Percentiles rank a stretch among this genome's conserved stretches.
Conservation (phyloP, 2,888 invertebrate genomes). For the Endomychus coccineus region DNA sequence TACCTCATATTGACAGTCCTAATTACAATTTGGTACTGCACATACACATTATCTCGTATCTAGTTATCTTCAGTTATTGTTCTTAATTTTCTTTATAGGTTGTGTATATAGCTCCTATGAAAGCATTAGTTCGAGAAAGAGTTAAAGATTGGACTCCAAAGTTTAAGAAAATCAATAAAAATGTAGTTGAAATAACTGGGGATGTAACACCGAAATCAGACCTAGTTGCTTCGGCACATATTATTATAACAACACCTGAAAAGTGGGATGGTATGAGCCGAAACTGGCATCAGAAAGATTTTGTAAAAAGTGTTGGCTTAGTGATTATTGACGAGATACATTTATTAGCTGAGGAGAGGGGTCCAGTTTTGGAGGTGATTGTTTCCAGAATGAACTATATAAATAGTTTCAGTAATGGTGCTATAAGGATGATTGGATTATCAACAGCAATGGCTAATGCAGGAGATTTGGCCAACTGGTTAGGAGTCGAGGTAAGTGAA, state of each 20-base stretch:
- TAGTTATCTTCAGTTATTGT: background rate
- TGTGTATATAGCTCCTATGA: constrained; percentile 97
- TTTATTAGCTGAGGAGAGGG: constrained; percentile 83
- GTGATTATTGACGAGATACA: constrained; percentile 99
- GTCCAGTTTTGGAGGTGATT: constrained; percentile 92
- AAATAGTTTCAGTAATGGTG: constrained; percentile 75
- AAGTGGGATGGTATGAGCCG: constrained; percentile 99
- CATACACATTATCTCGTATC: background rate
- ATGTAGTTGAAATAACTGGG: constrained; percentile 93
- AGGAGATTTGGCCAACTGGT: constrained; percentile 92
- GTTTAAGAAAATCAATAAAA: constrained; percentile 64
- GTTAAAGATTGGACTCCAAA: constrained; percentile 91
- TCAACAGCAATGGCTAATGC: constrained; percentile 98
- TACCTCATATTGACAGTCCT: too few relatives aligned
- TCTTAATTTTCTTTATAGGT: constrained; percentile 48
- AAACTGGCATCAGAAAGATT: constrained; percentile 95
- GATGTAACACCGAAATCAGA: constrained; percentile 80
- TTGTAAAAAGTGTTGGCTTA: constrained; percentile 83
- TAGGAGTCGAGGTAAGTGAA: constrained; percentile 61
- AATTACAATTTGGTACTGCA: too few relatives aligned
- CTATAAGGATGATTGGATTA: constrained; percentile 84
- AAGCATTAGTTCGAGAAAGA: constrained; percentile 93
- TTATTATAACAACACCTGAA: constrained; percentile 98
- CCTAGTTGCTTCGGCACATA: constrained; percentile 75
- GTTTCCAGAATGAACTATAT: constrained; percentile 97